Percentiles rank a stretch among this genome's conserved stretches.
phyloP scores from a whole-genome alignment of 2,888 invertebrate genomes.

The Alcis repandata region DNA sequence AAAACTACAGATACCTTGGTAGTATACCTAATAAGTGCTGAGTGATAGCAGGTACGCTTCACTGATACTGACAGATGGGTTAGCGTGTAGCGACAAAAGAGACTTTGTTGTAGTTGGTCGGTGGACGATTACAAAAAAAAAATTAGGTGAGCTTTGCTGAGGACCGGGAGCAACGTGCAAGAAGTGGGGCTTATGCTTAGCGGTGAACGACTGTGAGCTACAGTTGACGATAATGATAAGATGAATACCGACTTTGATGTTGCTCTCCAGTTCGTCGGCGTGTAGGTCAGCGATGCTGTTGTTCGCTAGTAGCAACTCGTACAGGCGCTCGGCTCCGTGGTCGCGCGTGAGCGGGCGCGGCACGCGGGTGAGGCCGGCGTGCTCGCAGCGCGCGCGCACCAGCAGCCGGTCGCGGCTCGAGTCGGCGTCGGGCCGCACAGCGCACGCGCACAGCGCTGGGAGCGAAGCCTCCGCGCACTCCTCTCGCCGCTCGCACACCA shows the following conservation, averaged over 20 bases:
- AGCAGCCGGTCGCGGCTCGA: not conserved
- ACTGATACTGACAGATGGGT: too few relatives aligned
- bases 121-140: too few relatives aligned
- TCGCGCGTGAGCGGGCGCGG: not conserved
- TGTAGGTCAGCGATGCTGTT: not conserved
- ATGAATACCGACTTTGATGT: not conserved
- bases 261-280: not conserved
- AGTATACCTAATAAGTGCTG: too few relatives aligned
- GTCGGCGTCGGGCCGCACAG: not conserved
- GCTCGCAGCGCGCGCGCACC: conserved; percentile 3
- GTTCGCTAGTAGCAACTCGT: conserved; percentile 2
- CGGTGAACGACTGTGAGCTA: too few relatives aligned
- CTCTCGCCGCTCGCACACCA: not conserved
- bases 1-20: too few relatives aligned
- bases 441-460: not conserved
- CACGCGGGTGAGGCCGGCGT: not conserved
- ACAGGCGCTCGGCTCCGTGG: not conserved
- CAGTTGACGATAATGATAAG: too few relatives aligned
- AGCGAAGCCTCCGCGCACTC: not conserved
- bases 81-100: too few relatives aligned
- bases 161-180: too few relatives aligned
- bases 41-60: too few relatives aligned
- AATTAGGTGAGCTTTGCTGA: too few relatives aligned
- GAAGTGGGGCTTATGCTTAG: too few relatives aligned
- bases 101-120: too few relatives aligned